Evolutionary conservation across 2,888 invertebrate species (phyloP), one percentile per base, ranked within the genome.

Genomic region (Cerceris ruficornis): DNA sequence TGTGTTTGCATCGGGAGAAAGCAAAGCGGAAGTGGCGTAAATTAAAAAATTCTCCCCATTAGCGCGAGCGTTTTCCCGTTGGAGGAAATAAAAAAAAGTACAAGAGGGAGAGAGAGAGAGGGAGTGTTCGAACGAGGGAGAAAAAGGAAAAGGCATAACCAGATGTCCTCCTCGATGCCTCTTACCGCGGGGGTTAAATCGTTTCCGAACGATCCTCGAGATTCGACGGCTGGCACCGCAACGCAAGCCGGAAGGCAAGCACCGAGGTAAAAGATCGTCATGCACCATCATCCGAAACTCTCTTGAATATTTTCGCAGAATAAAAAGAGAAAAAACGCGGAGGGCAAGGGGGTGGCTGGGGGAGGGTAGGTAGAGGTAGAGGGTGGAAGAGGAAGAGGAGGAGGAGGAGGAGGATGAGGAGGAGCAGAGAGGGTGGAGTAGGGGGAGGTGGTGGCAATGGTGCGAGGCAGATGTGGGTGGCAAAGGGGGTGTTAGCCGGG

Each of bases 401-500:
- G 72, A 28, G 41, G 61, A 49, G 17, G 17, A 57, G 57, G 66
- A 43, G 52, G 62, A 17, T 28, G 65, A 50, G 41, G 70, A 14
- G 75, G 70, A 64, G 67, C 28, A 39, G 49, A 42, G 9, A 71
- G 55, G 55, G 60, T 57, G 7, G 60, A 68, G 52, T 39, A 65
- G 55, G 62, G 62, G 68, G 69, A 61, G 75, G 69, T 60, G 77
- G 75, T 71, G 68, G 74, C 49, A 49, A 78, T 55, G 74, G 60
- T 58, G 55, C 54, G 65, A 71, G 77, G 79, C 72, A 76, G 67
- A 70, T 65, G 78, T 76, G 67, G 82, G 79, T 84, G 79, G 79
- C 65, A 68, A 72, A 85, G 86, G 82, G 83, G 86, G 87, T 84
- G 86, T 88, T 87, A 85, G 87, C 84, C 83, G 81, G 86, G 85